phyloP scores from a whole-genome alignment of 2,113 vertebrate genomes.

The Sterna hirundo region DNA sequence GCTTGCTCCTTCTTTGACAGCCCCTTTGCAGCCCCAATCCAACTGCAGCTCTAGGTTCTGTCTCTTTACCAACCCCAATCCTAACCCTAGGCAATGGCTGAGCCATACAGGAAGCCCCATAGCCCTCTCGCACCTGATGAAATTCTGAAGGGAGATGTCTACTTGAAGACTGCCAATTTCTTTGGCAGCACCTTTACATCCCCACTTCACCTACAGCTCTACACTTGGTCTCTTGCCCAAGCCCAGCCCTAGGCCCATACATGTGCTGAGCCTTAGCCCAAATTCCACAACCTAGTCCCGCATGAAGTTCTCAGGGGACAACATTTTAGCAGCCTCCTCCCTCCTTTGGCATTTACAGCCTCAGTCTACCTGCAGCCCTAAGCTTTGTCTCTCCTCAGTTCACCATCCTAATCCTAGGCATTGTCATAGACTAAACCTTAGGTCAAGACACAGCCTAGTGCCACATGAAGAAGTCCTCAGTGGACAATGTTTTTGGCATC shows the following conservation, averaged over 20 bases:
- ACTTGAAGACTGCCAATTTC: not conserved
- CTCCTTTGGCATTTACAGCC: not conserved
- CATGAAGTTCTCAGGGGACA: not conserved
- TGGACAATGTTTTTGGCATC: not conserved
- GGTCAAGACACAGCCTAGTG: not conserved
- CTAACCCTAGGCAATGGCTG: not conserved
- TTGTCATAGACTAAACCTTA: not conserved
- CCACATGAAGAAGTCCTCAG: not conserved
- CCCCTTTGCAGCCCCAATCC: not conserved
- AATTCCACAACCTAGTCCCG: not conserved
- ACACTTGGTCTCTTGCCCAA: accelerated
- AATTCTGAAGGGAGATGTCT: not conserved
- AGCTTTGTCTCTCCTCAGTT: not conserved
- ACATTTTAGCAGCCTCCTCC: not conserved
- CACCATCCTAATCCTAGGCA: not conserved
- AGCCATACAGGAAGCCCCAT: not conserved
- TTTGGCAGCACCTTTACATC: not conserved
- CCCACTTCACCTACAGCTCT: not conserved
- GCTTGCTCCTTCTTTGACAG: not conserved
- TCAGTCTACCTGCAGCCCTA: not conserved
- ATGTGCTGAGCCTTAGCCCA: not conserved
- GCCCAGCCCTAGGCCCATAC: not conserved
- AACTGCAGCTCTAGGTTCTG: not conserved
- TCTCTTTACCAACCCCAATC: not conserved
- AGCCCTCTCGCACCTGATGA: not conserved